Conservation (phyloP, 2,888 invertebrate genomes). For the Lithophane leautieri region DNA sequence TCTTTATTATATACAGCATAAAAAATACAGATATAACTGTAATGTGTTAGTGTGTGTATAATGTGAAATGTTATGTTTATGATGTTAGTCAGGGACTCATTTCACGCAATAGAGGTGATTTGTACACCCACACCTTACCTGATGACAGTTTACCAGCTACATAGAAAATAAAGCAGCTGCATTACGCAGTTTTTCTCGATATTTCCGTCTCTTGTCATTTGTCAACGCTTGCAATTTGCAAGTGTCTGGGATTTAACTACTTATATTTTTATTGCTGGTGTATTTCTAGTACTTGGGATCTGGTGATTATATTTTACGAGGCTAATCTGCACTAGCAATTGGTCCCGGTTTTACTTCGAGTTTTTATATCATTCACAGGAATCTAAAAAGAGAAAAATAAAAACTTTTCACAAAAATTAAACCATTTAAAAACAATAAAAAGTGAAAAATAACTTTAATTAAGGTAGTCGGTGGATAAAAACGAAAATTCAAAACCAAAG, state of each 20-base stretch:
- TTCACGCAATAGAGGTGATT: constrained; percentile 17
- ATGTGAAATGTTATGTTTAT: no score
- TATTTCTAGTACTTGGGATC: constrained; percentile 12
- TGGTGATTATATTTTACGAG: constrained; percentile 13
- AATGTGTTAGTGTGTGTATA: no score
- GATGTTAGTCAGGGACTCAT: background rate
- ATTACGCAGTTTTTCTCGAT: constrained; percentile 31
- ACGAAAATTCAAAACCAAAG: no score
- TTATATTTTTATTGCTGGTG: constrained; percentile 38
- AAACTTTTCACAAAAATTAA: no score
- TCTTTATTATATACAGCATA: no score
- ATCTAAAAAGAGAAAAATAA: background rate
- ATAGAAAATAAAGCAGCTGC: constrained; percentile 42
- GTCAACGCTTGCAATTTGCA: constrained; percentile 54
- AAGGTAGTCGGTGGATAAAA: no score
- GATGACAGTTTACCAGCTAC: constrained; percentile 24
- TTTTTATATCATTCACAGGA: background rate
- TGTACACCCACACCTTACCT: constrained; percentile 36
- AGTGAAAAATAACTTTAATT: no score
- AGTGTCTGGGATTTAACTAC: constrained; percentile 20
- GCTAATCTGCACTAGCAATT: background rate
- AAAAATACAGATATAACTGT: no score
- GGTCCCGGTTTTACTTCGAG: background rate
- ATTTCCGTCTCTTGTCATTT: constrained; percentile 47
- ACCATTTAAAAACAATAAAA: no score